Evolutionary conservation across 2,113 vertebrate genomes (phyloP).

Genomic region (Proterorhinus semilunaris): DNA sequence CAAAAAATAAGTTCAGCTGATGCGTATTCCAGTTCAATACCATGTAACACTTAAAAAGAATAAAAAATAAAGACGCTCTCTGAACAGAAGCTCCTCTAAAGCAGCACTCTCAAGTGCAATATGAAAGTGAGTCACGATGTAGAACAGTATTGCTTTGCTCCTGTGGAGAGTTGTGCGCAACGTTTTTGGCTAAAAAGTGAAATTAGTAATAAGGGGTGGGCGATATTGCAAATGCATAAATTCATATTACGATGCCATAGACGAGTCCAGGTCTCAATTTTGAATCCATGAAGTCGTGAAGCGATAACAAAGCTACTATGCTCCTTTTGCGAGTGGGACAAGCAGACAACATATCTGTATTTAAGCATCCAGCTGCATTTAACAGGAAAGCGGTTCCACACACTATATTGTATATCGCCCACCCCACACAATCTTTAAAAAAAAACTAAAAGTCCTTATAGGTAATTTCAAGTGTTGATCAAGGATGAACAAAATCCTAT

Average conservation of each 20-base stretch:
- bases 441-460: constrained; percentile 6
- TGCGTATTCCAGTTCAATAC: constrained; percentile 3
- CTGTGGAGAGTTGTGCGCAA: neutral
- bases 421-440: neutral
- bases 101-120: constrained; percentile 41
- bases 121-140: constrained; percentile 9
- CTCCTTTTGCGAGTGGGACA: neutral
- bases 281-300: neutral
- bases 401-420: neutral
- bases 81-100: constrained; percentile 14
- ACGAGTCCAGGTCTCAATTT: neutral
- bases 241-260: neutral
- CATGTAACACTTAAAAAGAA: neutral
- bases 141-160: neutral
- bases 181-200: constrained; percentile 13
- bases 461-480: constrained; percentile 27
- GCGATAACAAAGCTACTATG: neutral
- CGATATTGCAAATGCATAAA: neutral
- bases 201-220: constrained; percentile 1
- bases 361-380: no score
- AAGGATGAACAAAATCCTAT: constrained; percentile 17
- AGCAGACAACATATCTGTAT: no score
- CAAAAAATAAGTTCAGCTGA: constrained; percentile 5
- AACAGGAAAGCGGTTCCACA: no score
- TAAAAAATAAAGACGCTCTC: neutral